Evolutionary conservation across 2,888 invertebrate genomes (phyloP), one percentile per base, ranked within the genome.

Genomic region (Tiphia femorata): DNA sequence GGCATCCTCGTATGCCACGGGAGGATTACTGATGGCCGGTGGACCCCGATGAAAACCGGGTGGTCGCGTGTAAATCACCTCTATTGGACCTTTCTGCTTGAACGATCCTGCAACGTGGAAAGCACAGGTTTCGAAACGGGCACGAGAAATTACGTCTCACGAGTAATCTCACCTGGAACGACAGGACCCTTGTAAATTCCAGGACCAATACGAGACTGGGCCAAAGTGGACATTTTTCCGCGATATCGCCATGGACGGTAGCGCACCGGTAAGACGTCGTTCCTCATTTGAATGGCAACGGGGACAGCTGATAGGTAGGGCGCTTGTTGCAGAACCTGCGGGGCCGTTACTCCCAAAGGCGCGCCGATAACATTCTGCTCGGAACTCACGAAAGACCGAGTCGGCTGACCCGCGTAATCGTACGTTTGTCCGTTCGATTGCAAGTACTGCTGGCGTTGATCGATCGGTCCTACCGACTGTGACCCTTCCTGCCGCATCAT

Each of bases 51-150:
- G 57, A 12, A 67, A 69, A n/a, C 73, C 73, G 1, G 76, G 75
- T 37, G 80, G 80, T 43, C 67, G 76, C 6, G 80, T 78, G 52
- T 81, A 81, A 16, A 81, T 80, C 12, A 79, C 53, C 49, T 80
- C 80, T 3, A 75, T 46, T 0, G 77, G 76, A 0, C 60, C 38
- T 17, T 73, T 70, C 6, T 44, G 44, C 41, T 68, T 68, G 41
- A 53, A 61, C 4, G 64, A 67, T 10, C 14, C 52, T 44, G 43
- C 3, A n/a, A n/a, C n/a, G n/a, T n/a, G n/a, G n/a, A n/a, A n/a
- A n/a, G n/a, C n/a, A n/a, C n/a, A n/a, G n/a, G n/a, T n/a, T n/a
- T n/a, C n/a, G n/a, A n/a, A n/a, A n/a, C n/a, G n/a, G n/a, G n/a
- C n/a, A n/a, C n/a, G n/a, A n/a, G n/a, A n/a, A n/a, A n/a, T n/a